Conservation (phyloP, 2,888 invertebrate species). For the Cheilosia vulpina region DNA sequence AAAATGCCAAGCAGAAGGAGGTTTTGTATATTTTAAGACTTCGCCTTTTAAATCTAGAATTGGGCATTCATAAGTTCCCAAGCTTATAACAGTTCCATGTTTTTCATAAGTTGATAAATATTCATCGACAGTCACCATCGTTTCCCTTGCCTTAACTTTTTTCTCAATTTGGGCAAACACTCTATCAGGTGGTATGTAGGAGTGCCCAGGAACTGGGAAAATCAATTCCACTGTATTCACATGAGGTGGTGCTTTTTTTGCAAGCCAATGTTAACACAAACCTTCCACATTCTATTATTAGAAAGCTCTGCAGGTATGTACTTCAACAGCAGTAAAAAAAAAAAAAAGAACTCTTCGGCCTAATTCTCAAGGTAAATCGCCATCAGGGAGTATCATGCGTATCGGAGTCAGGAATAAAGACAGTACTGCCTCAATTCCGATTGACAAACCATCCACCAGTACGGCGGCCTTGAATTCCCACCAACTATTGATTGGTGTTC, state of each 20-base stretch:
- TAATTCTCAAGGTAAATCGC: too few species aligned
- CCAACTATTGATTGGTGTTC: too few species aligned
- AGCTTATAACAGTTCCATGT: conserved; percentile 22
- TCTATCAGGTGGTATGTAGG: too few species aligned
- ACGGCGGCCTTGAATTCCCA: too few species aligned
- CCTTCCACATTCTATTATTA: too few species aligned
- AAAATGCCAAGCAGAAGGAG: conserved; percentile 26
- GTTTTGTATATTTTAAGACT: conserved; percentile 11
- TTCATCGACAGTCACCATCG: conserved; percentile 73
- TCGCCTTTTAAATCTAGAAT: conserved; percentile 16
- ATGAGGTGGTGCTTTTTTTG: conserved; percentile 62
- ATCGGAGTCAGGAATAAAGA: too few species aligned
- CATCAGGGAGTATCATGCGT: too few species aligned
- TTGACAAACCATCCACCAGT: too few species aligned
- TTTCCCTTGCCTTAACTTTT: conserved; percentile 72
- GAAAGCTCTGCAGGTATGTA: too few species aligned
- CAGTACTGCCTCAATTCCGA: too few species aligned
- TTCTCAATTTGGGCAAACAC: conserved; percentile 78
- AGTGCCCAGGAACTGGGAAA: conserved; percentile 78
- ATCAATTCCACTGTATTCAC: conserved; percentile 76
- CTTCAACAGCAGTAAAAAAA: too few species aligned
- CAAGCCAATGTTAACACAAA: conserved; percentile 76
- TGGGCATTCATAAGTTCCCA: conserved; percentile 25
- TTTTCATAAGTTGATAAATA: conserved; percentile 71
- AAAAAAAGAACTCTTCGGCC: too few species aligned